A percentile compares a stretch with the other conserved stretches of the same genome.
Evolutionary conservation across 2,797 vertebrate species (phyloP).

Genomic region (Ctenochaetus hawaiiensis): DNA sequence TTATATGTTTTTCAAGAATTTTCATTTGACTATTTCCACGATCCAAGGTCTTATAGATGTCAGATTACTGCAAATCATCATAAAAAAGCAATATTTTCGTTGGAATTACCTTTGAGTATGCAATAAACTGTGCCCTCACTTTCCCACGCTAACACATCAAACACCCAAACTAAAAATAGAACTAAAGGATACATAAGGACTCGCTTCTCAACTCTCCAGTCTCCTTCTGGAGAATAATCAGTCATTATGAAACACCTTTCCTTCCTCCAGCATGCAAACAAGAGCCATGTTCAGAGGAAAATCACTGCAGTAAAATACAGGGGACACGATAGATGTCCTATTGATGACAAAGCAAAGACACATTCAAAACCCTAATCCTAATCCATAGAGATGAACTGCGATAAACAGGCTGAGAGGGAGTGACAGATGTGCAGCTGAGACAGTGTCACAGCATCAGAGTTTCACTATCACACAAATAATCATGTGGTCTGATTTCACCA

Average conservation of each 20-base stretch:
- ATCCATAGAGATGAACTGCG: conserved; percentile 72
- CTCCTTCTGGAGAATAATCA: conserved; percentile 44
- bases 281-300: conserved; percentile 24
- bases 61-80: conserved; percentile 20
- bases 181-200: conserved; percentile 48
- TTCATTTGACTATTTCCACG: conserved; percentile 22
- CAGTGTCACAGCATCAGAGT: conserved; percentile 45
- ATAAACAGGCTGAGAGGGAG: conserved; percentile 43
- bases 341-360: conserved; percentile 74
- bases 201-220: conserved; percentile 29
- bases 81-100: not conserved
- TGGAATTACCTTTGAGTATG: conserved; percentile 9
- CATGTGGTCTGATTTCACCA: conserved; percentile 23
- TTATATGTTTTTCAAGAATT: conserved; percentile 70
- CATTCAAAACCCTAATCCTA: conserved; percentile 71
- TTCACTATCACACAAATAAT: conserved; percentile 39
- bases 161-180: conserved; percentile 52
- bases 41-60: conserved; percentile 1
- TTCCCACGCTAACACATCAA: conserved; percentile 22
- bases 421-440: conserved; percentile 72
- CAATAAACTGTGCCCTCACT: conserved; percentile 5
- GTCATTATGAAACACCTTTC: conserved; percentile 54
- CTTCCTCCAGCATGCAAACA: conserved; percentile 59
- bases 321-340: conserved; percentile 28
- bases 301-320: conserved; percentile 28